Base-by-base conservation (phyloP, 2,113 vertebrate genomes). In the Synchiropus splendidus region DNA sequence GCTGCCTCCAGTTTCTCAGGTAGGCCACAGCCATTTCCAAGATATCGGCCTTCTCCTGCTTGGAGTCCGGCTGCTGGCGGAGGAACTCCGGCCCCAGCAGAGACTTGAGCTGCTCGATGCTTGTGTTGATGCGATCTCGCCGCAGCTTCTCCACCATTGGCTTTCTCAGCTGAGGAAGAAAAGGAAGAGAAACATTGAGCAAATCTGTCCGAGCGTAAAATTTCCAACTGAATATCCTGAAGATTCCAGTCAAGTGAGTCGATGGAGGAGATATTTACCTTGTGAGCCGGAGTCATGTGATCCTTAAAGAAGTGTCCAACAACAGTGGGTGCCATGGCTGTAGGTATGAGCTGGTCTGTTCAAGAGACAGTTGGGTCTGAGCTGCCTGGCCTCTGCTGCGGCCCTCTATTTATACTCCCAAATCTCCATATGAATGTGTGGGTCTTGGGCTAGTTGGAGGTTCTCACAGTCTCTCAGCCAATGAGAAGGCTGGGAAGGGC, bases 41-140 rank as follows among this genome's bases (percentile, higher is more conserved):
- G 65, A 85, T 82, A 56, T 86, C 84, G 0, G 84, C 85, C 67
- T 87, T 87, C 75, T 86, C 85, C 35, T 85, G 82, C 73, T 84
- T 87, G 45, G 80, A 85, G 62, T 86, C 79, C 1, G 84, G 83
- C 48, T 86, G 79, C 56, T 86, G 80, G 48, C 67, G 62, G 30
- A 85, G 67, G 35, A 86, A 83, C 70, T 83, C 80, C 0, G 76
- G 78, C n/a, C 77, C 71, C 61, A 86, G 69, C 32, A 85, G 75
- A 6, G 78, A 64, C 18, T 83, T 83, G 32, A 85, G 81, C 67
- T 84, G 79, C 67, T 83, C 80, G 27, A 86, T 86, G 81, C 84
- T 69, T 70, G 75, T 80, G 76, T 85, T 84, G 59, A 85, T 85
- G 34, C 82, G 79, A 52, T 83, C 85, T 65, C 83, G 68, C 18